phyloP scores from a whole-genome alignment of 1,140 invertebrate species.

The Magallana gigas region DNA sequence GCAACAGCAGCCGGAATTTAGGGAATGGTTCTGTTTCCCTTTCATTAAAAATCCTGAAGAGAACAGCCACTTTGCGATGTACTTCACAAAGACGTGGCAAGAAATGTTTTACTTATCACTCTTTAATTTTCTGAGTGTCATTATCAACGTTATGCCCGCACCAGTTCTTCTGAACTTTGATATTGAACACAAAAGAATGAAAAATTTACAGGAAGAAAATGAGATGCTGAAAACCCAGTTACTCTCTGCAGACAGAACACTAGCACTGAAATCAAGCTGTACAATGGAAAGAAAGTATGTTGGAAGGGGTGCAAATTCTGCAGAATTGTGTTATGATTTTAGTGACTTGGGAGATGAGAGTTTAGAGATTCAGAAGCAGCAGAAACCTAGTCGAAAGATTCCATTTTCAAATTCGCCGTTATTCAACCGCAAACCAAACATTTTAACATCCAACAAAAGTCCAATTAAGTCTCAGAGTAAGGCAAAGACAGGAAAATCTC shows the following conservation, averaged over 20 bases:
- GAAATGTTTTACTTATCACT: slow-evolving; percentile 95
- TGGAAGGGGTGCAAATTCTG: slow-evolving; percentile 52
- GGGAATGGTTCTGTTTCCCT: slow-evolving; percentile 98
- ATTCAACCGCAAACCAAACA: background rate
- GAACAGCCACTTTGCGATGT: slow-evolving; percentile 90
- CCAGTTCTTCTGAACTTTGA: slow-evolving; percentile 92
- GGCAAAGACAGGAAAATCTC: background rate
- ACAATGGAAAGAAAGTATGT: slow-evolving; percentile 17
- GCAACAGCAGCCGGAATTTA: slow-evolving; percentile 94
- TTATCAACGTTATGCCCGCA: slow-evolving; percentile 84
- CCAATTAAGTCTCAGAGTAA: slow-evolving; percentile 14
- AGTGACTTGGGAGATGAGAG: slow-evolving; percentile 69
- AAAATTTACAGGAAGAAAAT: slow-evolving; percentile 91
- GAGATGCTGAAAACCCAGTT: slow-evolving; percentile 79
- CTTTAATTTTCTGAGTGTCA: slow-evolving; percentile 94
- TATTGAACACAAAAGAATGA: slow-evolving; percentile 89
- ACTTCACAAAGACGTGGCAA: slow-evolving; percentile 96
- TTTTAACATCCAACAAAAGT: background rate
- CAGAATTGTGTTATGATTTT: slow-evolving; percentile 73
- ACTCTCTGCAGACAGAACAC: slow-evolving; percentile 13
- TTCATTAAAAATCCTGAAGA: slow-evolving; percentile 95
- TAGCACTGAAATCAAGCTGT: background rate
- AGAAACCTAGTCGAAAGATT: slow-evolving; percentile 64
- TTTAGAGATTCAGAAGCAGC: slow-evolving; percentile 63
- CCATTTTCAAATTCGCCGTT: slow-evolving; percentile 60